Evolutionary conservation across 2,888 invertebrate genomes (phyloP), one percentile per base, ranked within the genome.

Genomic region (Drosophila testacea): DNA sequence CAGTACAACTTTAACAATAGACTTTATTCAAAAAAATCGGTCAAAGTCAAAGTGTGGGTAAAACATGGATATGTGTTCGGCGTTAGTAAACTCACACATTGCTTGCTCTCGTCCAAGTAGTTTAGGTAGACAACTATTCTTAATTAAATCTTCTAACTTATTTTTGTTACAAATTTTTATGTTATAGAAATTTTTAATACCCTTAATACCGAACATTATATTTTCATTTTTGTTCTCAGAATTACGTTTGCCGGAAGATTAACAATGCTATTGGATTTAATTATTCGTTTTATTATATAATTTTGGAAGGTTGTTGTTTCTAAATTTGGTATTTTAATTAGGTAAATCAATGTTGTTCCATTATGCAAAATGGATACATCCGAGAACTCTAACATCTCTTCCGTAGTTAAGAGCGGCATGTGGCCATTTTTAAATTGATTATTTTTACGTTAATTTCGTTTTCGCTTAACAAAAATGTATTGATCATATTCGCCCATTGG

Each of bases 361-460:
- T 52, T 52, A 7, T 13, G 28, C 6, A 38, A 38, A 11, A 38
- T 38, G 27, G 39, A 52, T 1, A 52, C 44, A 44, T 55, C 44
- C 2, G 55, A 44, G 9, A 55, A n/a, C 9, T 55, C 34, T 27
- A 55, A 44, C 51, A 38, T 38, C 27, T 51, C 39, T 7, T 39
- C 38, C 1, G n/a, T 39, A 13, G 28, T 51, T 39, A 39, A 5
- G n/a, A 39, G 39, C 9, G 51, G 39, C 39, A 51, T 52, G 30
- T 52, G 7, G 10, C 10, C 10, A 10, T 52, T 41, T 30, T 52
- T 16, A 13, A 52, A 41, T 30, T 41, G 39, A 16, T 16, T 39
- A 41, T 41, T 39, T 41, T 41, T 41, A 13, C 3, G 9, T 30
- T 28, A 10, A 52, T 28, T 52, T 52, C 39, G 9, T 41, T 41